These are phyloP conservation scores for Siderastrea radians DNA, from an alignment of 92 coral and sea anemone genomes.

Conservation along the genomic window DNA sequence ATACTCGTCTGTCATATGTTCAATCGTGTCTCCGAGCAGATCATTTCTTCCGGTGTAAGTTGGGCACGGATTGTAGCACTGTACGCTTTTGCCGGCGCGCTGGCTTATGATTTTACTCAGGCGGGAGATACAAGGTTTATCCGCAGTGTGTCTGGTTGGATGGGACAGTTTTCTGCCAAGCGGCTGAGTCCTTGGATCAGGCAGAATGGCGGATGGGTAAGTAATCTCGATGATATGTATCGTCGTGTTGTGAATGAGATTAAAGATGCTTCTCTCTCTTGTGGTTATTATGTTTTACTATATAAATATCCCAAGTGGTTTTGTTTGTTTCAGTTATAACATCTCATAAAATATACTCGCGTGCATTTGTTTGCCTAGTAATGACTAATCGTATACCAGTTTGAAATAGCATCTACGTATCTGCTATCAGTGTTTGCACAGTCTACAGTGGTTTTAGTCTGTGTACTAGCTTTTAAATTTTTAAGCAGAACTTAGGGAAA, in stretches of 20 bases:
- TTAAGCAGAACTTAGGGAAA: too few species aligned
- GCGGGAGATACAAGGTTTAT: constrained; percentile 77
- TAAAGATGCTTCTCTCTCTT: not conserved
- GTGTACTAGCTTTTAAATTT: too few species aligned
- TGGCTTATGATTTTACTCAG: constrained; percentile 87
- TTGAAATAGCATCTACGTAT: not conserved
- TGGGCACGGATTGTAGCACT: constrained; percentile 94
- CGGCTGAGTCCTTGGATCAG: constrained; percentile 86
- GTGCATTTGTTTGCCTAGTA: not conserved
- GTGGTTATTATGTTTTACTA: not conserved
- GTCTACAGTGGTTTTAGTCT: too few species aligned
- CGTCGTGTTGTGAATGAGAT: not conserved
- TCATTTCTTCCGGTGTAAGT: constrained; percentile 77
- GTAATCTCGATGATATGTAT: constrained; percentile 1
- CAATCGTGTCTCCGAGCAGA: constrained; percentile 87
- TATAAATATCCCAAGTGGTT: not conserved
- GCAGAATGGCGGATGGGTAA: constrained; percentile 97
- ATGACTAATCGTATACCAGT: too few species aligned
- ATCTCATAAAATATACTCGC: not conserved
- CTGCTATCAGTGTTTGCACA: not conserved
- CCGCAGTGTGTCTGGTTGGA: constrained; percentile 80
- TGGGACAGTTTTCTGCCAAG: constrained; percentile 83
- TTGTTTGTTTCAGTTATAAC: not conserved
- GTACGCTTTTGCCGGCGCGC: constrained; percentile 93
- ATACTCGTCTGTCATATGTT: constrained; percentile 91